Evolutionary conservation across 1,140 invertebrate species (phyloP), one percentile per base, ranked within the genome.

Genomic region (Whitmania pigra): DNA sequence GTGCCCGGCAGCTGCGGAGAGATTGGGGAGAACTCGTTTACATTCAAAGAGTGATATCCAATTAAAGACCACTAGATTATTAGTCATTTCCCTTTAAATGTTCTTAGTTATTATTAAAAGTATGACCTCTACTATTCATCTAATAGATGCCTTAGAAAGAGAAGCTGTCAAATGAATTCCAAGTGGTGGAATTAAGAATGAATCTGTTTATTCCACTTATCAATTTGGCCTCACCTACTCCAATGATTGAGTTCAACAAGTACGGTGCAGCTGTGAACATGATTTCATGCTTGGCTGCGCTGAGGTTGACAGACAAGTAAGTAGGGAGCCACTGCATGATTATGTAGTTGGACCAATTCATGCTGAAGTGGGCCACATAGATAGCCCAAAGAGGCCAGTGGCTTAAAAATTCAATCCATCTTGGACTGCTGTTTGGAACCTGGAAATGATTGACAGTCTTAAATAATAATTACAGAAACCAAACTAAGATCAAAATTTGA

Each of bases 311-410:
- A 5, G 86, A 80, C 75, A 91, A 80, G 79, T 90, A 90, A 9
- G 88, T 90, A 3, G 89, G 89, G 73, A 91, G 80, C 89, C 89
- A 91, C 77, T 90, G 88, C 88, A 90, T 90, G 74, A 91, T 89
- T 73, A 90, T 89, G 76, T 90, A 90, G 76, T 88, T 90, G 53
- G 87, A 88, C 89, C 89, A 91, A 79, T 90, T 90, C 89, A 91
- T 90, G 29, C 88, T 86, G 81, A 90, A 90, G 81, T 90, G 89
- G 36, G 89, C 89, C 72, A 88, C 86, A 76, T 90, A 90, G 73
- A 90, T 85, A 2, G 89, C 87, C 89, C 89, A 90, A 20, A 90
- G 80, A 0, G 88, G 86, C 86, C 88, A 89, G 77, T 88, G 86
- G 57, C 84, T 80, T 66, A 90, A 80, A 75, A 89, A 89, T 79